These are phyloP conservation scores for Copsychus sechellarum DNA, from an alignment of 2,113 vertebrate species.

Conservation along the genomic window DNA sequence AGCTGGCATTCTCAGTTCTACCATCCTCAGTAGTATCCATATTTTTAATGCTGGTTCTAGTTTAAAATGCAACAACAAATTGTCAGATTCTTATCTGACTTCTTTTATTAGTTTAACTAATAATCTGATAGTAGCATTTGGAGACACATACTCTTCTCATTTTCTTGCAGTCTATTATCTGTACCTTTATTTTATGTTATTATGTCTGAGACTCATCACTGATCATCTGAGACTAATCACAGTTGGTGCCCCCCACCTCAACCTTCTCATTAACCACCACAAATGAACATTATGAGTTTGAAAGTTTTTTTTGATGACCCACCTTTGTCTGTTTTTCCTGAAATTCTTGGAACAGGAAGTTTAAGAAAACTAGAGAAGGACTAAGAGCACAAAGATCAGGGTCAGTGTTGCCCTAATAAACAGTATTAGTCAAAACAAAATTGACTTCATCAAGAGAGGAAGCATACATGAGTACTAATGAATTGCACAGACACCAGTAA, in stretches of 20 bases:
- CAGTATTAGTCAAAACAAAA: not conserved
- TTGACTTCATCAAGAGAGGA: not conserved
- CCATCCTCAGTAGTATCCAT: not conserved
- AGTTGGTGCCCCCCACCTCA: not conserved
- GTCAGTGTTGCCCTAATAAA: not conserved
- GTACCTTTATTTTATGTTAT: not conserved
- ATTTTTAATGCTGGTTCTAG: not conserved
- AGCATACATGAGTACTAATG: not conserved
- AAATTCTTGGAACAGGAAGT: not conserved
- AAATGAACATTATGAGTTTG: not conserved
- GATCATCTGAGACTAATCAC: not conserved
- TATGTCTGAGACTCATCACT: not conserved
- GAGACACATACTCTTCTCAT: not conserved
- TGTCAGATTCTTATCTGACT: not conserved
- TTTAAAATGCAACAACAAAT: not conserved
- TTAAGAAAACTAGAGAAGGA: not conserved
- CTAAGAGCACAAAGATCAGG: not conserved
- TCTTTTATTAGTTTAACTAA: not conserved
- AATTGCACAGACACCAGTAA: accelerated
- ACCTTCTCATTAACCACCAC: not conserved
- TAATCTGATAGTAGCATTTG: not conserved
- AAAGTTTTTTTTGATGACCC: not conserved
- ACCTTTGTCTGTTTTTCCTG: not conserved
- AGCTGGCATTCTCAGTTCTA: not conserved
- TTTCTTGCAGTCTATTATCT: not conserved